Conservation (phyloP, 1,140 invertebrate genomes). For the Heliconius himera region DNA sequence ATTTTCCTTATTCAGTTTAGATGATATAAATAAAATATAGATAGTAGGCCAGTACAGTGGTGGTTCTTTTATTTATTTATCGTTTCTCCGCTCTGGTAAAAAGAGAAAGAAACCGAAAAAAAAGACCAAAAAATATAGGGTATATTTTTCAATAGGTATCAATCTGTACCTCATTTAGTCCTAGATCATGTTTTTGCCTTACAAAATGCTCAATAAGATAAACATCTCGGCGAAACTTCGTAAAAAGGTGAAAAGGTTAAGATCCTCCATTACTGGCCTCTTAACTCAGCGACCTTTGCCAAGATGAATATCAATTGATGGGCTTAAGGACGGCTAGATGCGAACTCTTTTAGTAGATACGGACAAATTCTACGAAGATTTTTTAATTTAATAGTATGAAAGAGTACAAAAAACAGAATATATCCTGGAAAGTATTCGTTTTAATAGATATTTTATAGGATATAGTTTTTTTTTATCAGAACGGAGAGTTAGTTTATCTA, state of each 20-base stretch:
- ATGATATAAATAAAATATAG: too few species aligned
- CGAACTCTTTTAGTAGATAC: slow-evolving; percentile 13
- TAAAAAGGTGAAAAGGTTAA: slow-evolving; percentile 40
- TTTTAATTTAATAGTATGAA: slow-evolving; percentile 1
- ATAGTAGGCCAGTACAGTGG: too few species aligned
- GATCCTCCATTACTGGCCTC: slow-evolving; percentile 36
- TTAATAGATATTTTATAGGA: background rate
- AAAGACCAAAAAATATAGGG: background rate
- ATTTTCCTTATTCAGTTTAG: too few species aligned
- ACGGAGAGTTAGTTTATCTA: background rate
- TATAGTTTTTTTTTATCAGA: background rate
- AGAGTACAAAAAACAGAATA: background rate
- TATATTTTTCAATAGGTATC: background rate
- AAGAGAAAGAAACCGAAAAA: too few species aligned
- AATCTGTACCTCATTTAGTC: slow-evolving; percentile 10
- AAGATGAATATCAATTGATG: slow-evolving; percentile 40
- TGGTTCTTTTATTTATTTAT: too few species aligned
- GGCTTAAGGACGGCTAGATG: slow-evolving; percentile 18
- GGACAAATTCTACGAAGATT: background rate
- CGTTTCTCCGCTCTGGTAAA: too few species aligned
- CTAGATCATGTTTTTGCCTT: slow-evolving; percentile 7
- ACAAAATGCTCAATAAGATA: slow-evolving; percentile 36
- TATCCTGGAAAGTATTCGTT: background rate
- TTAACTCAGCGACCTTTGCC: slow-evolving; percentile 34
- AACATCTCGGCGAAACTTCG: slow-evolving; percentile 18